Evolutionary conservation across 2,888 invertebrate species (phyloP), one percentile per base, ranked within the genome.

Genomic region (Leucophenga montana): DNA sequence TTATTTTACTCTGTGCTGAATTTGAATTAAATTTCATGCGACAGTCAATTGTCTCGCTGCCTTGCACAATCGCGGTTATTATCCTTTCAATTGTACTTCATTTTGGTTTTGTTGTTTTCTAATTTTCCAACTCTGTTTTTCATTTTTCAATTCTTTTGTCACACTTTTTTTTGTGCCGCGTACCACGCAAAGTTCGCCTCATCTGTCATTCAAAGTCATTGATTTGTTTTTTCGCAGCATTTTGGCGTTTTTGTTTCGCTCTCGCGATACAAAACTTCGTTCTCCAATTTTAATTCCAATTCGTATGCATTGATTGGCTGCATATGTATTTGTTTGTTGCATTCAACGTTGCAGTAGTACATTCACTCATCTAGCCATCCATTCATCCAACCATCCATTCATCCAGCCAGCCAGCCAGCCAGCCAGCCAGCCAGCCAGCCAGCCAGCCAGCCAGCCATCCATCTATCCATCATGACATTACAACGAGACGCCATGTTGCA

Each of bases 181-280:
- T 64, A 22, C 46, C 54, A 33, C n/a, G 33, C 59, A n/a, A 31
- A 27, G n/a, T 22, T 67, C 66, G 68, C 50, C 80, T 83, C 83
- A 82, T 82, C 83, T 81, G 82, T 82, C 81, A 82, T 82, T 81
- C 83, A 83, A 82, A 82, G 81, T 81, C 81, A 81, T 70, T 78
- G 79, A 76, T 78, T 78, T 82, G 71, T 73, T 78, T 82, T 79
- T 76, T 57, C 50, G 27, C 27, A 1, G 82, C 75, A 78, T 79
- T 78, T 79, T 80, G 78, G 74, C 82, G 78, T 82, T 80, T 78
- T 61, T 61, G 9, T 46, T 11, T 64, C 13, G 39, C 18, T 64
- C 13, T 20, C 46, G 46, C 46, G 44, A 9, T 20, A 13, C n/a
- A 57, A n/a, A 27, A 57, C 31, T 27, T 27, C 13, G 14, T 57